Base-by-base conservation (phyloP, 2,888 invertebrate species). In the Eupelmus urozonus region DNA sequence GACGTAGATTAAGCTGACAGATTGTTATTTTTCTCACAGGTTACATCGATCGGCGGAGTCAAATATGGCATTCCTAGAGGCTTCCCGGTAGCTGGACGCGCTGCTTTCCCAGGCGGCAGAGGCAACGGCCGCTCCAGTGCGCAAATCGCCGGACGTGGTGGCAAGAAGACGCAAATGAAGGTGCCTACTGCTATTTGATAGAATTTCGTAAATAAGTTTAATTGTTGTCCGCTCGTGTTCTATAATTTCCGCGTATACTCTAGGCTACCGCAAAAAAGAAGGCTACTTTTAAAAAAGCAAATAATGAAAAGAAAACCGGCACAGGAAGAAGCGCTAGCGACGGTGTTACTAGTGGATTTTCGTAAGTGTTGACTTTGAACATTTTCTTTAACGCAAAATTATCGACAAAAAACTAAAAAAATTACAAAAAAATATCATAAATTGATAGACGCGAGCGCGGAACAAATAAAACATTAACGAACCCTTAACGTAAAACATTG, bases 11-110 rank as follows among this genome's bases (percentile, higher is more conserved):
- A 57, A 40, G 4, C 27, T 45, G 16, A 7, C n/a, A n/a, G n/a
- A n/a, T 0, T 40, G 42, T 29, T 42, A 16, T 63, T 63, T 3
- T 55, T 70, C 11, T 51, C 84, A 13, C 79, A 90, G 90, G 88
- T 90, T 20, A 90, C 90, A 20, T 90, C 90, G n/a, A 88, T 90
- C 27, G 90, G 90, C 29, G 89, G 89, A 53, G 74, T 87, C 42
- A 90, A 89, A 72, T 89, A 87, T 69, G 84, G 84, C 73, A 82
- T 88, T 72, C 84, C 87, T 29, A 85, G 88, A 75, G 85, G 85
- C 34, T 86, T 86, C 75, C 84, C 87, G 2, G 77, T 87, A 27
- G 65, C 59, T 20, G 84, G 83, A 49, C 84, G 88, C n/a, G 86
- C 88, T n/a, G 85, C 87, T 18, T 89, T 88, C 77, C 88, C 86